phyloP scores from a whole-genome alignment of 2,113 vertebrate genomes.

The Brachypteracias leptosomus region DNA sequence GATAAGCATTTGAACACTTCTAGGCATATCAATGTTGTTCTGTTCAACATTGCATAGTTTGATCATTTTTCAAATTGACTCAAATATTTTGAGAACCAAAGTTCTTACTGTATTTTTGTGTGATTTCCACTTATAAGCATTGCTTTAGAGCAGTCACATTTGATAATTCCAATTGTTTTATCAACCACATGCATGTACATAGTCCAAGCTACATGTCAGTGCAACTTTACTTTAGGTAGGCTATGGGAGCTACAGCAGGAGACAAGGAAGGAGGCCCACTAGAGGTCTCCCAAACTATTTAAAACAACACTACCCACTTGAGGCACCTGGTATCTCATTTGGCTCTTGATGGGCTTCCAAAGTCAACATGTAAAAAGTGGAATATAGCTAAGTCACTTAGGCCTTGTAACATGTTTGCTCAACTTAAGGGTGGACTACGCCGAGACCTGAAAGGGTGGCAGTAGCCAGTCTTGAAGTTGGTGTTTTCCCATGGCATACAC shows the following conservation, averaged over 20 bases:
- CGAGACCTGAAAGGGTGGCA: not conserved
- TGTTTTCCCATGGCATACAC: accelerated
- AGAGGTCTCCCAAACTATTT: constrained; percentile 43
- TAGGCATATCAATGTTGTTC: not conserved
- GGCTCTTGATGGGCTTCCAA: not conserved
- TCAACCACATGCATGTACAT: accelerated
- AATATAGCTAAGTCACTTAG: not conserved
- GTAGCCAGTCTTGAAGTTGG: not conserved
- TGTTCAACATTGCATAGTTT: not conserved
- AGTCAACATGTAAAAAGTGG: not conserved
- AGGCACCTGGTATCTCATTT: not conserved
- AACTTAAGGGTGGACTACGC: not conserved
- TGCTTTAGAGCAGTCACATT: not conserved
- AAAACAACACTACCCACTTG: not conserved
- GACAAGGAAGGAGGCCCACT: not conserved
- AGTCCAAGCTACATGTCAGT: not conserved
- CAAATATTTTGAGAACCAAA: not conserved
- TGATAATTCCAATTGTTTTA: not conserved
- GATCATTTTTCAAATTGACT: not conserved
- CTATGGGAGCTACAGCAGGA: not conserved
- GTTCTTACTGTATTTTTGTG: not conserved
- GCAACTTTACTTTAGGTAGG: not conserved
- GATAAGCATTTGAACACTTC: not conserved
- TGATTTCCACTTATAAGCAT: not conserved
- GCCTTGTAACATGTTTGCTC: not conserved